Evolutionary conservation across 2,113 vertebrate species (phyloP).

Genomic region (Peucedramus taeniatus): DNA sequence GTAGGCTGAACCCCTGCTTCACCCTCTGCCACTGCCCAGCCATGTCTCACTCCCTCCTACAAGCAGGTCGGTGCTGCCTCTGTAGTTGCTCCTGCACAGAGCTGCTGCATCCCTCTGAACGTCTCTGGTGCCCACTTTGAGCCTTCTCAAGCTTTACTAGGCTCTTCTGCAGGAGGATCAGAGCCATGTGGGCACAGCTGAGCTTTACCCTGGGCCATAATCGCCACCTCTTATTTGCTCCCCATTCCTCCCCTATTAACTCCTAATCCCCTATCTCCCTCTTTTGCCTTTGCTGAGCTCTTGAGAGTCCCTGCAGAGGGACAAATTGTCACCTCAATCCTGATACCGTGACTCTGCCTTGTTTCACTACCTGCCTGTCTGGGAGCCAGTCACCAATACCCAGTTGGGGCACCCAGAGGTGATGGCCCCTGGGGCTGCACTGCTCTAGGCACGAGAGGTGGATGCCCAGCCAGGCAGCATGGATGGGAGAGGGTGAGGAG

Average conservation of each 20-base stretch:
- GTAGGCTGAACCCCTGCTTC: neutral
- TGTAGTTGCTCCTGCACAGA: neutral
- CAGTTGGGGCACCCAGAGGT: accelerated
- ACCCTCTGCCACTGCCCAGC: neutral
- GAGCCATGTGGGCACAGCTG: neutral
- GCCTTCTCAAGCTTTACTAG: neutral
- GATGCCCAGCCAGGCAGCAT: neutral
- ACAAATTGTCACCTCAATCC: neutral
- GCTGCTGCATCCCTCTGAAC: neutral
- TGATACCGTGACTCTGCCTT: neutral
- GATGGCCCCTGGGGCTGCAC: neutral
- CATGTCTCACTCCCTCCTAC: neutral
- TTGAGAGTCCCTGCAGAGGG: neutral
- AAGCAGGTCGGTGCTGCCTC: neutral
- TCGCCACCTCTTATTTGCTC: neutral
- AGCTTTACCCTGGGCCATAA: neutral
- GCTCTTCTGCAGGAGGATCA: neutral
- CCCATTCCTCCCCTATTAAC: neutral
- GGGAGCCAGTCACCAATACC: neutral
- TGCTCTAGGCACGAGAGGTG: neutral
- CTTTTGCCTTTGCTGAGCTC: neutral
- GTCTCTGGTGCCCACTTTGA: accelerated
- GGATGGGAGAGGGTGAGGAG: neutral
- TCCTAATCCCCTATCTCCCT: accelerated
- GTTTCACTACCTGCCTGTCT: neutral